Base-by-base conservation (phyloP, 2,797 vertebrate genomes). In the Florisuga fusca region DNA sequence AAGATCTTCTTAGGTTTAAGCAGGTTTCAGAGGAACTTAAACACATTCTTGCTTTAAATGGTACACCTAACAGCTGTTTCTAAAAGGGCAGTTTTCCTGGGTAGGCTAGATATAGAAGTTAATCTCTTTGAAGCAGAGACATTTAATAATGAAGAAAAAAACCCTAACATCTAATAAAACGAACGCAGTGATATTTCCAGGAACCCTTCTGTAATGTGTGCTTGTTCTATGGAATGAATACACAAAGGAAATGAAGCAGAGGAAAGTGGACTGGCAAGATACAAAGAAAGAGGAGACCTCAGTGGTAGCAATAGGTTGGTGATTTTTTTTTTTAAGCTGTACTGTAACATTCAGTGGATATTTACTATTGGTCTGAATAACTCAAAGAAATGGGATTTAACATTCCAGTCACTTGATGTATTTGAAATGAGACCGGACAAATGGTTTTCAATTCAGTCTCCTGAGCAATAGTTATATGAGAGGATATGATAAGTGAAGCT, bases 281-380 rank as follows among this genome's bases (percentile, higher is more conserved):
- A 14, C 9, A 77, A 25, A 46, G 64, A 62, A 79, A 31, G 1
- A 15, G 29, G 58, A 77, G 53, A 45, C 46, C 80, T 81, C 2
- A 1, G 21, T 21, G 33, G 14, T 68, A 33, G 51, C 74, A 71
- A 45, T 22, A 13, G 55, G 46, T 3, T 14, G n/a, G 23, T 6
- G 23, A 7, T 34, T 25, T 66, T 59, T 73, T 43, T 18, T 8
- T 4, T 22, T 45, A 20, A 57, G 50, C 57, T 53, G 53, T 26
- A 12, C 17, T 25, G 0, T 43, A 59, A 21, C 1, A 3, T 34
- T 29, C 9, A 19, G 9, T 10, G 31, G 55, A 25, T 17, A 11
- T 41, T 38, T 57, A 36, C 36, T 9, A 3, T 23, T 33, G 26
- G 20, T 57, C 29, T 61, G 43, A 69, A 38, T 53, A 84, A 64